phyloP scores from a whole-genome alignment of 2,888 invertebrate genomes.

The Drosophila melanosoma region DNA sequence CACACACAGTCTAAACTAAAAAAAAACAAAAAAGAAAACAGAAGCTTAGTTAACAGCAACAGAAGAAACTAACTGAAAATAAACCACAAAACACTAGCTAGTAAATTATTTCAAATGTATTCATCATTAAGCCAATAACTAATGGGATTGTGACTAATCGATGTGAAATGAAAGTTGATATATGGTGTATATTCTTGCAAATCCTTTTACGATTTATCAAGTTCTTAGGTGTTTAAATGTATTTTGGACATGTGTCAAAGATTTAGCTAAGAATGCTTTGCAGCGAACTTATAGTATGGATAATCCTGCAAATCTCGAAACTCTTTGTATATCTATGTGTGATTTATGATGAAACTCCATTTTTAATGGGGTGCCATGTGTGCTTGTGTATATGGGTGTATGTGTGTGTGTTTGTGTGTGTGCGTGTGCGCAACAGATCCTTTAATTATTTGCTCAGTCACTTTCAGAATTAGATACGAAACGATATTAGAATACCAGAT shows the following conservation, averaged over 20 bases:
- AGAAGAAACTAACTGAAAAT: slow-evolving; percentile 4
- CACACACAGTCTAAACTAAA: slow-evolving; percentile 23
- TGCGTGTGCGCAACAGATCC: slow-evolving; percentile 10
- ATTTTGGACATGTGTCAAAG: slow-evolving; percentile 1
- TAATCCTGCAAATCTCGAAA: slow-evolving; percentile 9
- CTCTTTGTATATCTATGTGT: slow-evolving; percentile 25
- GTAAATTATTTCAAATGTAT: slow-evolving; percentile 76
- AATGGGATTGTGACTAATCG: slow-evolving; percentile 14
- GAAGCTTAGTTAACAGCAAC: slow-evolving; percentile 4
- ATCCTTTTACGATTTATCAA: not conserved
- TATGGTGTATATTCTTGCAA: slow-evolving; percentile 4
- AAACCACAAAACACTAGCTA: slow-evolving; percentile 62
- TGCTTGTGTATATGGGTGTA: slow-evolving; percentile 12
- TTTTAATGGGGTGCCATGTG: slow-evolving; percentile 16
- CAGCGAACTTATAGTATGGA: slow-evolving; percentile 4
- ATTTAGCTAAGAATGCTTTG: slow-evolving; percentile 2
- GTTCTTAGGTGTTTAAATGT: slow-evolving; percentile 14
- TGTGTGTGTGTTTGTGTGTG: slow-evolving; percentile 17
- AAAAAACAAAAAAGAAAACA: not conserved
- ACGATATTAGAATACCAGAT: slow-evolving; percentile 56
- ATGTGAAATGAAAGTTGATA: slow-evolving; percentile 6
- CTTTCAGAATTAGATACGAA: slow-evolving; percentile 37
- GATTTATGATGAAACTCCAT: slow-evolving; percentile 21
- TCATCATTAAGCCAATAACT: slow-evolving; percentile 50
- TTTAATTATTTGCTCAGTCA: slow-evolving; percentile 47